Evolutionary conservation across 64 coral and sea anemone genomes (phyloP).

Genomic region (Pocillopora verrucosa): DNA sequence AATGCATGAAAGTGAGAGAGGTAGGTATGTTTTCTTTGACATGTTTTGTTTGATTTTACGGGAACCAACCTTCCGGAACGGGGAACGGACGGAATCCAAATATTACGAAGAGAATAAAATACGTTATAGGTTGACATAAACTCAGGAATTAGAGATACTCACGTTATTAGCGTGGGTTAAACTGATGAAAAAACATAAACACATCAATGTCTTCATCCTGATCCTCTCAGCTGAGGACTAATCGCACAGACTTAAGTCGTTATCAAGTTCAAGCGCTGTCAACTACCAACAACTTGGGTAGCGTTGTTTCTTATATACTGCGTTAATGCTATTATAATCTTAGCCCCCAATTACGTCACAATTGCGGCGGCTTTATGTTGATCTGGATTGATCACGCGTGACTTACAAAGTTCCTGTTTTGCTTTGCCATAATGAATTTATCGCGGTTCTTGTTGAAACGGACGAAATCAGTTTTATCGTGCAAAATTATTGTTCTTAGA

Average conservation of each 20-base stretch:
- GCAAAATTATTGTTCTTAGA: too few relatives aligned
- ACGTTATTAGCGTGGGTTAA: not conserved
- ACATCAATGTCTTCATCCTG: not conserved
- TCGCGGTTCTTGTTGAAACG: not conserved
- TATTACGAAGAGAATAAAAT: not conserved
- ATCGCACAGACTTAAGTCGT: not conserved
- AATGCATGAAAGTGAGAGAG: not conserved
- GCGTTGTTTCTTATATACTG: not conserved
- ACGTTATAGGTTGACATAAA: not conserved
- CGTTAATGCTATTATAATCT: not conserved
- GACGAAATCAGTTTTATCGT: not conserved
- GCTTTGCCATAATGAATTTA: not conserved
- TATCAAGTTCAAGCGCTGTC: not conserved
- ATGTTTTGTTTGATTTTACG: not conserved
- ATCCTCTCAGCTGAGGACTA: not conserved
- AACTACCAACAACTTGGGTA: not conserved
- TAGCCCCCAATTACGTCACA: not conserved
- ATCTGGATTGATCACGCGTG: not conserved
- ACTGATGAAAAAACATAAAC: not conserved
- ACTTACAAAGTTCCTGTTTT: not conserved
- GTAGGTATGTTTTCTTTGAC: not conserved
- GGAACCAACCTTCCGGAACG: not conserved
- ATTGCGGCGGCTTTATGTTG: not conserved
- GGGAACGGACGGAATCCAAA: not conserved
- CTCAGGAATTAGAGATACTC: not conserved